Evolutionary conservation across 2,888 invertebrate species (phyloP), one percentile per base, ranked within the genome.

Genomic region (Perizoma flavofasciatum): DNA sequence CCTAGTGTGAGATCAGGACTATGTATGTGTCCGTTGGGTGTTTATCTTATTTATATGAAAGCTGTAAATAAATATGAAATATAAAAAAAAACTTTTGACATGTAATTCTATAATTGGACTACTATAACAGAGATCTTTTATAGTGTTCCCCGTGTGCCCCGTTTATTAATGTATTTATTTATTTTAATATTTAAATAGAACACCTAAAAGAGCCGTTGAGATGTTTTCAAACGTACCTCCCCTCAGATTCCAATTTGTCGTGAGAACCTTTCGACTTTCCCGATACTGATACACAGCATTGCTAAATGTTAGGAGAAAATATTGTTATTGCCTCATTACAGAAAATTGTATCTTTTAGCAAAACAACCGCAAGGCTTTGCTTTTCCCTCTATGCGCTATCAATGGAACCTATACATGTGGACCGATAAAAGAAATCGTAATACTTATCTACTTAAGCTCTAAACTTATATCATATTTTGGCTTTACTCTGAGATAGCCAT

Each of bases 271-370:
- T 59, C 65, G 50, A 61, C 59, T 65, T 66, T 63, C 62, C 63
- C 63, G 64, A 71, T 76, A 74, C 63, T 61, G 64, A 71, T 76
- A 74, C 73, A 68, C 71, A 66, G 67, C 67, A 63, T 67, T 68
- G 62, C 66, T 63, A 54, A 61, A 59, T 66, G 67, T 54, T 65
- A 62, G 65, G 69, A 63, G 61, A 66, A 67, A 66, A 66, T 65
- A 68, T 63, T 62, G 64, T 66, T 66, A 66, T 64, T 64, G 60
- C 43, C 61, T 57, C 57, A 57, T 61, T 66, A 57, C 57, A 61
- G 61, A 68, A 66, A 72, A 70, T 67, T 67, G 70, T 67, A 51
- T 66, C 65, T 71, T 66, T 65, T 50, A 49, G 40, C 37, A 43
- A 53, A 49, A 54, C 40, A 49, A 40, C 56, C 41, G 43, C 40